A percentile compares a stretch with the other conserved stretches of the same genome.
These are phyloP conservation scores for Prunella himalayana DNA, from an alignment of 2,113 vertebrate genomes.

Conservation along the genomic window DNA sequence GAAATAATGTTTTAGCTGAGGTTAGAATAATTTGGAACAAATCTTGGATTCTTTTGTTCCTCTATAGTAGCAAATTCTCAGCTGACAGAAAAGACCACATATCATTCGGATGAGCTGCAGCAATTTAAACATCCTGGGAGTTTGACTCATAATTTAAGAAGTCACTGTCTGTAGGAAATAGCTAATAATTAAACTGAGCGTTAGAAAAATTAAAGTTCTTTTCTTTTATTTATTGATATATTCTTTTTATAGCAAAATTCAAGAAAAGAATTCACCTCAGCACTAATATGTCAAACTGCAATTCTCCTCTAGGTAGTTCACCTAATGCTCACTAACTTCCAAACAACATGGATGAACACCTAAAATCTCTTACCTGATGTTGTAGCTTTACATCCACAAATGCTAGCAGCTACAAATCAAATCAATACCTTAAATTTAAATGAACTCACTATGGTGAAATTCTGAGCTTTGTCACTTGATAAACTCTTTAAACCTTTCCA, in stretches of 20 bases:
- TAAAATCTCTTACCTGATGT: background rate
- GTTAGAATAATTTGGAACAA: background rate
- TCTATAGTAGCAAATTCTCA: background rate
- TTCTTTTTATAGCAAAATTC: background rate
- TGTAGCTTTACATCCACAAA: conserved; percentile 8
- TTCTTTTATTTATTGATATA: background rate
- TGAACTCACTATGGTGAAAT: background rate
- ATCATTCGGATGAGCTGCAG: background rate
- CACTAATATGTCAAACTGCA: background rate
- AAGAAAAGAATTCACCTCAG: background rate
- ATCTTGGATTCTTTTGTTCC: background rate
- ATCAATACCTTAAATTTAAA: conserved; percentile 48
- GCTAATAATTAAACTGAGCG: background rate
- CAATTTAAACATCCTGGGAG: accelerated
- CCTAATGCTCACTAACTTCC: background rate
- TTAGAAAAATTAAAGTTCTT: background rate
- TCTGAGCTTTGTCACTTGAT: conserved; percentile 2
- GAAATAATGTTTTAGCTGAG: background rate
- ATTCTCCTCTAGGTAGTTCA: background rate
- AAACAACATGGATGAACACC: background rate
- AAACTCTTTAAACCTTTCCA: conserved; percentile 25
- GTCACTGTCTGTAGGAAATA: background rate
- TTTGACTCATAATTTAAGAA: background rate
- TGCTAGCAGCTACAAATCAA: conserved; percentile 29
- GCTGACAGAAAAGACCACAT: background rate